These are phyloP conservation scores for Eubasilissa splendida DNA, from an alignment of 2,888 invertebrate species.

Conservation along the genomic window DNA sequence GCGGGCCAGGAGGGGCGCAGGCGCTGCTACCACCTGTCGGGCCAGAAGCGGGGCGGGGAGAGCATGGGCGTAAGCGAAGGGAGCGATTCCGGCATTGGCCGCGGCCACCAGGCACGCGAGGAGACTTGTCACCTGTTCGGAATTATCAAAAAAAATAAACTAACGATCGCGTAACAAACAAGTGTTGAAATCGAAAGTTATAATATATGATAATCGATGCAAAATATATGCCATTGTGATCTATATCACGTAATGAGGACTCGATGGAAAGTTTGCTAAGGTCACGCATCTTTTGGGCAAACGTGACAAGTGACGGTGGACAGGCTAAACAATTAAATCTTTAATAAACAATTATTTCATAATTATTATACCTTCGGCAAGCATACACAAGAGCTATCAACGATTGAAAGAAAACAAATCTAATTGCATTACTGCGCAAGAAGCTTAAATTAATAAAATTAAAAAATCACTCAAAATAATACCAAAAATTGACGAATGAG, in stretches of 20 bases:
- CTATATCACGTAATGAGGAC: constrained; percentile 30
- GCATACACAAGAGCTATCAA: too few species aligned
- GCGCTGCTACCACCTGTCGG: constrained; percentile 59
- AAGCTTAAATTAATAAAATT: too few species aligned
- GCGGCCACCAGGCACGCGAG: constrained; percentile 51
- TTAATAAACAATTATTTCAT: too few species aligned
- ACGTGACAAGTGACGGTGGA: background rate
- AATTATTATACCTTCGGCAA: too few species aligned
- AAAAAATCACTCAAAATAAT: too few species aligned
- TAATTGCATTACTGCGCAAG: too few species aligned
- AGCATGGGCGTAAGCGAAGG: constrained; percentile 42
- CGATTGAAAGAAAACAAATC: too few species aligned
- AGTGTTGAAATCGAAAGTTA: constrained; percentile 18
- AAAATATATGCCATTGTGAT: constrained; percentile 1
- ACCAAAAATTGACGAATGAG: too few species aligned
- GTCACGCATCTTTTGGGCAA: constrained; percentile 4
- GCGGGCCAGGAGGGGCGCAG: constrained; percentile 58
- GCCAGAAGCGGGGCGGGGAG: constrained; percentile 56
- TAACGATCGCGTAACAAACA: background rate
- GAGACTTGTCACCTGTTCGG: constrained; percentile 51
- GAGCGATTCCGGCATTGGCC: constrained; percentile 62
- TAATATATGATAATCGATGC: constrained; percentile 11
- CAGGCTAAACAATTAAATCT: too few species aligned
- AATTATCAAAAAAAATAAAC: background rate
- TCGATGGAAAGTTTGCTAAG: constrained; percentile 15